Conservation (phyloP, 2,797 vertebrate species). For the Linurgus olivaceus region DNA sequence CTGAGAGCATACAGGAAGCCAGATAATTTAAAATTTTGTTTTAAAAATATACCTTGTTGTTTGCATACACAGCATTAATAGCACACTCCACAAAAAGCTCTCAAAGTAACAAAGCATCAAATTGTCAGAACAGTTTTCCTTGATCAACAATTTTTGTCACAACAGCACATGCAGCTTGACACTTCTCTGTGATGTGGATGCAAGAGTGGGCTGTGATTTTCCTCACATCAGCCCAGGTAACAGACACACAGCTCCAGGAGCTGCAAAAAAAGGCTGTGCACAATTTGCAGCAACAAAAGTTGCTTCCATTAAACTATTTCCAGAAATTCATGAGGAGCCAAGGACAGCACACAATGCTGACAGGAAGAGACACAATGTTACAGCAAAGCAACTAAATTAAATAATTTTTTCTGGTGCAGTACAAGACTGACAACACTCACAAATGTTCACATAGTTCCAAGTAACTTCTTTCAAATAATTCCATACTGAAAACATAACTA, state of each 20-base stretch:
- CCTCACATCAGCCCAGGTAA: rapidly evolving
- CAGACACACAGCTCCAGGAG: background rate
- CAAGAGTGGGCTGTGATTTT: background rate
- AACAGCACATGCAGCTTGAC: background rate
- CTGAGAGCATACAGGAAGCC: background rate
- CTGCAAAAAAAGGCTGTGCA: background rate
- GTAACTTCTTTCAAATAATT: background rate
- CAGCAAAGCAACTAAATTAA: background rate
- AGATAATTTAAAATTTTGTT: background rate
- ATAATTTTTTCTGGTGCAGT: background rate
- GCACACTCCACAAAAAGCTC: background rate
- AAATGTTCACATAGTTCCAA: background rate
- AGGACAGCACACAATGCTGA: background rate
- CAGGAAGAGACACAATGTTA: background rate
- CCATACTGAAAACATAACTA: background rate
- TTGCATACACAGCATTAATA: background rate
- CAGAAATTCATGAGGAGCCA: background rate
- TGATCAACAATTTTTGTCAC: background rate
- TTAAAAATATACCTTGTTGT: background rate
- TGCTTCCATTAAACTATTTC: background rate
- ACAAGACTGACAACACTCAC: background rate
- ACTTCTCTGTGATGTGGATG: background rate
- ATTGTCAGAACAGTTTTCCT: background rate
- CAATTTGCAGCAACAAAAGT: background rate
- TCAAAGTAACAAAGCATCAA: background rate